A percentile compares a stretch with the other conserved stretches of the same genome.
These are phyloP conservation scores for Cheilosia soror DNA, from an alignment of 2,888 invertebrate species.

Conservation along the genomic window DNA sequence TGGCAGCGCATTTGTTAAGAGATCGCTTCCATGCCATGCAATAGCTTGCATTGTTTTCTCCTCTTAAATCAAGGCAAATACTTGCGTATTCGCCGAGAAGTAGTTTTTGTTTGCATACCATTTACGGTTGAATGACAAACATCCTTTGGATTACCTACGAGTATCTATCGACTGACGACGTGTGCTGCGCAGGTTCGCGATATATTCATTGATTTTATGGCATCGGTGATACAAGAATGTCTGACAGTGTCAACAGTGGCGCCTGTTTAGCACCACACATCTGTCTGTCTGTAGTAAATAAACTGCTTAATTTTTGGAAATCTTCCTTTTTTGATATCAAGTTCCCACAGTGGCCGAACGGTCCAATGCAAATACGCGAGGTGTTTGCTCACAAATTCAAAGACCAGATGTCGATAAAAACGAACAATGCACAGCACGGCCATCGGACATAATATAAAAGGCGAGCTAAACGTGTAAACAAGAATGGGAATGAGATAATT, in stretches of 20 bases:
- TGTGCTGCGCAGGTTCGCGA: conserved; percentile 43
- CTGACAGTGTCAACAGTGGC: conserved; percentile 55
- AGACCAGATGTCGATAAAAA: conserved; percentile 48
- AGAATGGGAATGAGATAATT: background rate
- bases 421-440: conserved; percentile 21
- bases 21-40: background rate
- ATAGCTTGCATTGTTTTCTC: conserved; percentile 8
- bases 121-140: conserved; percentile 55
- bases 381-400: conserved; percentile 46
- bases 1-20: background rate
- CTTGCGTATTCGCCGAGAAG: too few species aligned
- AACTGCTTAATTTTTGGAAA: conserved; percentile 58
- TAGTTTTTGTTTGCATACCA: conserved; percentile 58
- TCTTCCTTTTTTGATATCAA: conserved; percentile 48
- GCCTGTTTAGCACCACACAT: conserved; percentile 63
- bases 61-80: conserved; percentile 54
- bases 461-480: background rate
- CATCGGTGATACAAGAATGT: conserved; percentile 14
- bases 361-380: conserved; percentile 43
- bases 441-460: background rate
- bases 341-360: conserved; percentile 37
- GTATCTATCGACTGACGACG: conserved; percentile 20
- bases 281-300: conserved; percentile 37
- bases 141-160: conserved; percentile 59
- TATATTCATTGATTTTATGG: conserved; percentile 59